Evolutionary conservation across 2,888 invertebrate genomes (phyloP).

Genomic region (Bruchidius siliquastri): DNA sequence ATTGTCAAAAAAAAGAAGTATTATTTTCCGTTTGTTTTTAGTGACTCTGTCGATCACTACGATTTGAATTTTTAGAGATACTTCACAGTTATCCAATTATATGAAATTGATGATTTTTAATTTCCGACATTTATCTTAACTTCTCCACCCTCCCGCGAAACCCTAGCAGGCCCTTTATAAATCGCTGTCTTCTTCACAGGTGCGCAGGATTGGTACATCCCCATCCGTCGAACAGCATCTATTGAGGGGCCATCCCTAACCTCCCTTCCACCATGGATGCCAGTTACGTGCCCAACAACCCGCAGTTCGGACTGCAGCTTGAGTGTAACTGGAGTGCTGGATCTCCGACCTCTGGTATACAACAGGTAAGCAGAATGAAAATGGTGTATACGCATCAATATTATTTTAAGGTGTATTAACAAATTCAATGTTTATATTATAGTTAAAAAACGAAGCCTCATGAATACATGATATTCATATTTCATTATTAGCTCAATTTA

Average conservation of each 20-base stretch:
- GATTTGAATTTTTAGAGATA: no score
- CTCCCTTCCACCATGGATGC: constrained; percentile 28
- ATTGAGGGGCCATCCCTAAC: constrained; percentile 9
- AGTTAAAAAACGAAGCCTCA: no score
- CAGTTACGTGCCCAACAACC: constrained; percentile 64
- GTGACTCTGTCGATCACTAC: no score
- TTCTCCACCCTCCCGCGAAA: not conserved
- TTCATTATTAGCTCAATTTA: no score
- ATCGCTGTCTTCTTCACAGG: constrained; percentile 13
- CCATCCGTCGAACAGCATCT: constrained; percentile 12
- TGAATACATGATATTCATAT: no score
- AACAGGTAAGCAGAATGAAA: constrained; percentile 31
- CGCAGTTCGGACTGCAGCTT: constrained; percentile 58
- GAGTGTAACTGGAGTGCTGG: constrained; percentile 46
- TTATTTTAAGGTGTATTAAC: not conserved
- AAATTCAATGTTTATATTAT: not conserved
- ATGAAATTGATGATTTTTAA: no score
- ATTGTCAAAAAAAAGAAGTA: no score
- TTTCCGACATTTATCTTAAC: not conserved
- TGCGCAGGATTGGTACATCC: constrained; percentile 32
- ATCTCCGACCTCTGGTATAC: constrained; percentile 27
- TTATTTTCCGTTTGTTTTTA: no score
- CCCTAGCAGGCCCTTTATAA: not conserved
- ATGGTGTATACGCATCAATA: not conserved
- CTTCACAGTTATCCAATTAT: no score